phyloP scores from a whole-genome alignment of 1,140 invertebrate species.

The Ips typographus region DNA sequence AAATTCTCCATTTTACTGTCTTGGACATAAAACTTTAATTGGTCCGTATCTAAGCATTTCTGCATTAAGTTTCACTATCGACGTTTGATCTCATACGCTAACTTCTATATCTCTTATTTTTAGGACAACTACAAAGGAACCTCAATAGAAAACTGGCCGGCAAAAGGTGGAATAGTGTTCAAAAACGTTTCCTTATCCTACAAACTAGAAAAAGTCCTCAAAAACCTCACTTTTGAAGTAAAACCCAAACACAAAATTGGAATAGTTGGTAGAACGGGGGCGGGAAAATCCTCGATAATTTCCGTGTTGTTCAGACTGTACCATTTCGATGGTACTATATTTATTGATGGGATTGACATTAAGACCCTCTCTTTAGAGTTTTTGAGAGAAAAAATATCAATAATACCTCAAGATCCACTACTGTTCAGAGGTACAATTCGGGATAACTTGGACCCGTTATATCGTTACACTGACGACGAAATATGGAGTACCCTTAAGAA shows the following conservation, averaged over 20 bases:
- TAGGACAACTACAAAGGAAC: slow-evolving; percentile 63
- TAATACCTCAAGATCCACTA: slow-evolving; percentile 86
- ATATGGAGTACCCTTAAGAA: slow-evolving; percentile 46
- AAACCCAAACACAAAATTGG: slow-evolving; percentile 67
- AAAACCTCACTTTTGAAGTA: slow-evolving; percentile 68
- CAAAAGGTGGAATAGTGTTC: slow-evolving; percentile 69
- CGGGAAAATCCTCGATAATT: slow-evolving; percentile 83
- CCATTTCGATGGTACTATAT: slow-evolving; percentile 57
- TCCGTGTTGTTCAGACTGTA: slow-evolving; percentile 67
- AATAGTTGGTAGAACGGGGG: slow-evolving; percentile 84
- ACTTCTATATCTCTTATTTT: slow-evolving; percentile 49
- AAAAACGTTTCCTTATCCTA: slow-evolving; percentile 69
- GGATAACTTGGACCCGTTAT: slow-evolving; percentile 35
- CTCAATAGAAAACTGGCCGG: slow-evolving; percentile 63
- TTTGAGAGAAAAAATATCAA: slow-evolving; percentile 75
- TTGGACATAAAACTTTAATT: background rate
- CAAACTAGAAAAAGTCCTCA: slow-evolving; percentile 70
- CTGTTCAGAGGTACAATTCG: slow-evolving; percentile 63
- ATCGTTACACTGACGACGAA: slow-evolving; percentile 53
- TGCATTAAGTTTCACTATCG: background rate
- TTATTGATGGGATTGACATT: slow-evolving; percentile 63
- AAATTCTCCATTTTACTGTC: background rate
- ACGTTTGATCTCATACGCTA: background rate
- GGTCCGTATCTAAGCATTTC: background rate
- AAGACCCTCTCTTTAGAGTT: slow-evolving; percentile 67